Base-by-base conservation (phyloP, 2,113 vertebrate genomes). In the Notothenia rossii region DNA sequence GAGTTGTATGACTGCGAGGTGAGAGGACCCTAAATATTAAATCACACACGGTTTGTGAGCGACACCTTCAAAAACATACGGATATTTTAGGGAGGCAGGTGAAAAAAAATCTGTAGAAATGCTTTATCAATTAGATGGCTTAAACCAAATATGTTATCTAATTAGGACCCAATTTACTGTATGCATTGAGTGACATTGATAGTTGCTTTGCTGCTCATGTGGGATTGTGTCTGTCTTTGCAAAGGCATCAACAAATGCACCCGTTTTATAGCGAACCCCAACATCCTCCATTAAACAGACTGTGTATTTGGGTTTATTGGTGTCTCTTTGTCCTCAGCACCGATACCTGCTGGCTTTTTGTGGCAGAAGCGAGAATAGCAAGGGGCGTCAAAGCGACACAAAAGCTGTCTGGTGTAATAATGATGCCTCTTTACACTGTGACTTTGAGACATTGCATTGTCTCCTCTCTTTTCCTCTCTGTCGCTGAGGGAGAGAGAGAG, bases 1-100 rank as follows among this genome's bases (percentile, higher is more conserved):
- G 96, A 96, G 86, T 95, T 99, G 64, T 98, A 99, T 77, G 97
- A 97, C 94, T 98, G 97, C 79, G 96, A 98, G 98, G 97, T 97
- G 93, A 92, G 94, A 72, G 79, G 17, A 46, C 50, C 7, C 29
- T 29, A 69, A 13, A 67, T 29, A 51, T 10, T 7, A 40, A 56
- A 22, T 56, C 65, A 15, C 20, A 9, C 18, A 17, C 10, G 50
- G 54, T 45, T 58, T 7, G 12, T 12, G 3, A 10, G 33, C 10
- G 62, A 33, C 58, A 33, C 49, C 56, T 25, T 56, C 11, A 22
- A 4, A 36, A 40, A 1, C 79, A 36, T 43, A 56, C 8, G 69
- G 15, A 14, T 46, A 3, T 20, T 11, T 7, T 33, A 17, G 10
- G 45, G 29, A 79, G 43, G 69, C 60, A 46, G 43, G 49, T 33